phyloP scores from a whole-genome alignment of 1,140 invertebrate species.

The Dendroctonus ponderosae region DNA sequence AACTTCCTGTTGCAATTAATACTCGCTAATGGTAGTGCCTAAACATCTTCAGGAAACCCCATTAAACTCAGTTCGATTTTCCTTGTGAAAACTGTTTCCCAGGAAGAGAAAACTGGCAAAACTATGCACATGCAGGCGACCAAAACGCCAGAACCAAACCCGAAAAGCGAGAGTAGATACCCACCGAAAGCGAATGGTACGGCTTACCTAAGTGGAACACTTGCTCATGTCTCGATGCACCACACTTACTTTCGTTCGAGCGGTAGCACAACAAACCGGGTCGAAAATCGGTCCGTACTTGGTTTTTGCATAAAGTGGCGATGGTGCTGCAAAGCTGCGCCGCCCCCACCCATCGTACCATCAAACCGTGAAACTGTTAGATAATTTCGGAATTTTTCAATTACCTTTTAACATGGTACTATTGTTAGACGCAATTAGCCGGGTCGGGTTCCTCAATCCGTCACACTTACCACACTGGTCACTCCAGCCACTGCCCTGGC shows the following conservation, averaged over 20 bases:
- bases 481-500: constrained; percentile 35
- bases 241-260: constrained; percentile 26
- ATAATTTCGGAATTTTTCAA: constrained; percentile 25
- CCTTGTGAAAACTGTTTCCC: too few species aligned
- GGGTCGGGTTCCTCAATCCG: neutral
- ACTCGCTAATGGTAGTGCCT: too few species aligned
- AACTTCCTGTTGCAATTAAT: too few species aligned
- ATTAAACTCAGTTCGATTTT: too few species aligned
- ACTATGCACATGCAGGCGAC: too few species aligned
- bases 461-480: constrained; percentile 35
- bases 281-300: constrained; percentile 19
- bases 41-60: too few species aligned
- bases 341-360: constrained; percentile 10
- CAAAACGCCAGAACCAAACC: too few species aligned
- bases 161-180: too few species aligned
- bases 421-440: neutral
- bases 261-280: constrained; percentile 9
- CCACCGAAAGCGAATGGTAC: constrained; percentile 16
- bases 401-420: constrained; percentile 14
- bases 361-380: constrained; percentile 26
- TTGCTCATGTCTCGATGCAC: constrained; percentile 20
- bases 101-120: too few species aligned
- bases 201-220: constrained; percentile 25
- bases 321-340: constrained; percentile 6
- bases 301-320: constrained; percentile 23